These are phyloP conservation scores for Mesoligia furuncula DNA, from an alignment of 2,888 invertebrate species.

Conservation along the genomic window DNA sequence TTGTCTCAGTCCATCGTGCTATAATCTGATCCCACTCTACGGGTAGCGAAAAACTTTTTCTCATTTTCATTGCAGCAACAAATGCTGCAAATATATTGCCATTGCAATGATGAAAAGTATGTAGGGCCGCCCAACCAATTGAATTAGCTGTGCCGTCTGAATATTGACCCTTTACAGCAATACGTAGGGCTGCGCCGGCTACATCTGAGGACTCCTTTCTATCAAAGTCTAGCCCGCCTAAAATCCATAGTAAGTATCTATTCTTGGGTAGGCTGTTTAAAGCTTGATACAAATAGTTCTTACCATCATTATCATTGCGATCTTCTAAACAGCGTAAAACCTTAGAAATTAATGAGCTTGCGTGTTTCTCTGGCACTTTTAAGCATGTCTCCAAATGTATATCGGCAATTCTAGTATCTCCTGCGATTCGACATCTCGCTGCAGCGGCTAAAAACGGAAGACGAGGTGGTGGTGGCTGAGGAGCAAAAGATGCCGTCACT, in stretches of 20 bases:
- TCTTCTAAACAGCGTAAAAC: conserved; percentile 81
- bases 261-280: conserved; percentile 77
- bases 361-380: conserved; percentile 72
- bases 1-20: conserved; percentile 79
- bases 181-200: conserved; percentile 81
- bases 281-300: conserved; percentile 75
- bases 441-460: conserved; percentile 72
- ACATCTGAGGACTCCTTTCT: conserved; percentile 66
- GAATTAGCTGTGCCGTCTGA: conserved; percentile 83
- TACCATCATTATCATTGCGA: conserved; percentile 75
- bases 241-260: conserved; percentile 83
- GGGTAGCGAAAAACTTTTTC: conserved; percentile 80
- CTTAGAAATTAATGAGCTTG: conserved; percentile 78
- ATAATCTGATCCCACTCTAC: conserved; percentile 81
- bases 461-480: conserved; percentile 77
- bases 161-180: conserved; percentile 81
- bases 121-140: conserved; percentile 86
- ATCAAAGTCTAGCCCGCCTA: conserved; percentile 80
- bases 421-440: conserved; percentile 78
- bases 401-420: conserved; percentile 78
- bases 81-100: conserved; percentile 77
- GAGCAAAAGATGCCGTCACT: conserved; percentile 84
- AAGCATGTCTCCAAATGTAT: conserved; percentile 74
- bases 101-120: conserved; percentile 79
- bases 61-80: conserved; percentile 83